phyloP scores from a whole-genome alignment of 2,797 vertebrate species.

The Zenarchopterus dispar region DNA sequence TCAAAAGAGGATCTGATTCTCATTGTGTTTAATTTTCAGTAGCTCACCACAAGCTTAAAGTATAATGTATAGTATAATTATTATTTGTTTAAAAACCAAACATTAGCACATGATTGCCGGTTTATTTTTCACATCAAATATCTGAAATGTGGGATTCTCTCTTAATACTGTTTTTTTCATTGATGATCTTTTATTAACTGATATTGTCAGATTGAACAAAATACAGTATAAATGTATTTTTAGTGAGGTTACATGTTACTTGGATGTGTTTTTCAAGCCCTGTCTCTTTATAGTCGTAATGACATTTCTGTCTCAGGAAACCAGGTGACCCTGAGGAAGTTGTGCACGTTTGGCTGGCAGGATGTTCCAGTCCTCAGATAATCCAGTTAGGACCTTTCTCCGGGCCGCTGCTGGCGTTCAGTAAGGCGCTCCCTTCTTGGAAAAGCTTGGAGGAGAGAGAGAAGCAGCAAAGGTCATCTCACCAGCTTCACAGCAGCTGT shows the following conservation, averaged over 20 bases:
- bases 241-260: background rate
- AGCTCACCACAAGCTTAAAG: background rate
- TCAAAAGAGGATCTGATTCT: background rate
- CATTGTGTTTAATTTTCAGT: background rate
- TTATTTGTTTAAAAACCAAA: too few relatives aligned
- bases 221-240: conserved; percentile 1
- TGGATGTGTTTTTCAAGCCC: background rate
- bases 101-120: too few relatives aligned
- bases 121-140: too few relatives aligned
- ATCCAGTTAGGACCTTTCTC: too few relatives aligned
- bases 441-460: conserved; percentile 1
- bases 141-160: too few relatives aligned
- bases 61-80: too few relatives aligned
- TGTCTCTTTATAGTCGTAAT: conserved; percentile 7
- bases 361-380: too few relatives aligned
- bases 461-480: too few relatives aligned
- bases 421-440: conserved; percentile 18
- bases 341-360: background rate
- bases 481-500: too few relatives aligned
- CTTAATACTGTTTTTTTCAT: background rate
- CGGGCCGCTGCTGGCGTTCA: conserved; percentile 20
- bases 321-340: conserved; percentile 10
- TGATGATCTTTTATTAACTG: conserved; percentile 9
- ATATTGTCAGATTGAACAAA: conserved; percentile 7
- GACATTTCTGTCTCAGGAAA: conserved; percentile 32